Evolutionary conservation across 2,113 vertebrate genomes (phyloP).

Genomic region (Oryzias celebensis): DNA sequence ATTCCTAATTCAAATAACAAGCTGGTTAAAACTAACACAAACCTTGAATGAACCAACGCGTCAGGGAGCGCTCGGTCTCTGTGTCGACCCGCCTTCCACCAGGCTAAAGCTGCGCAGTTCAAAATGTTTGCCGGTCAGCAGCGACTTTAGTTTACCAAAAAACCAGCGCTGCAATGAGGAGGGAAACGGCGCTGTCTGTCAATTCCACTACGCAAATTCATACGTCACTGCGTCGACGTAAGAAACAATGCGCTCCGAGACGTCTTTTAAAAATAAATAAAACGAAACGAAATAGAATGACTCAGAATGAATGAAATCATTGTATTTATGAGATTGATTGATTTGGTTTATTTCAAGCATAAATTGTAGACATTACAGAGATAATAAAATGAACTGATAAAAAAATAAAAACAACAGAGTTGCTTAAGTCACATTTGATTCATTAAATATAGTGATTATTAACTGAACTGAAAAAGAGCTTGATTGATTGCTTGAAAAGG

Average conservation of each 20-base stretch:
- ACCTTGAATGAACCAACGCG: background rate
- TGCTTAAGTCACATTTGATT: too few species aligned
- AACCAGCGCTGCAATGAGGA: too few species aligned
- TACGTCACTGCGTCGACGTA: conserved; percentile 16
- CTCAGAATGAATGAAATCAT: too few species aligned
- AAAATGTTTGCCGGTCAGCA: background rate
- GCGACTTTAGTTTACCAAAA: background rate
- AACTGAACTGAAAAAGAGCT: too few species aligned
- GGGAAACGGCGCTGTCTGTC: background rate
- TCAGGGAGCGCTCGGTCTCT: background rate
- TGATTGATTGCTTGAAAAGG: too few species aligned
- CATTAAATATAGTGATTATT: too few species aligned
- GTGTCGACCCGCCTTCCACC: background rate
- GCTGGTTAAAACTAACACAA: background rate
- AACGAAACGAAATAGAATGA: too few species aligned
- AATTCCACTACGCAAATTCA: conserved; percentile 37
- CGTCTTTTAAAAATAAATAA: background rate
- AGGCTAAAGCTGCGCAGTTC: fast-evolving
- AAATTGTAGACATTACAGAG: too few species aligned
- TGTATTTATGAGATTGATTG: too few species aligned
- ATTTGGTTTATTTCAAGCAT: too few species aligned
- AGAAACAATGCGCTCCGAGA: background rate
- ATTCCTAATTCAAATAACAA: background rate
- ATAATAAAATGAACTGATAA: too few species aligned
- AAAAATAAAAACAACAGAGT: too few species aligned